phyloP scores from a whole-genome alignment of 2,797 vertebrate genomes.

The Hylomyscus alleni region DNA sequence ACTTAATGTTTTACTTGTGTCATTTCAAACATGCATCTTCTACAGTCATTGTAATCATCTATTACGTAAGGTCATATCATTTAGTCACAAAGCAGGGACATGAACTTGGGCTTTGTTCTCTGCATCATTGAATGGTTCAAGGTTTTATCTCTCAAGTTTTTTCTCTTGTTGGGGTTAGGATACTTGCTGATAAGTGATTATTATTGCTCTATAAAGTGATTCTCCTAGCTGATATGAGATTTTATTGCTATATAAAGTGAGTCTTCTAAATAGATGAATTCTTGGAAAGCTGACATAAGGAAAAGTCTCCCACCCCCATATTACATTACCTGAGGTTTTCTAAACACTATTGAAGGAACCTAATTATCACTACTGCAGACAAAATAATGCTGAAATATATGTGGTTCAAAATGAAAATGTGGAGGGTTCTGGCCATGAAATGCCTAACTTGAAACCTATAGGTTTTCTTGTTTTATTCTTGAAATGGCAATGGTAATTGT shows the following conservation, averaged over 20 bases:
- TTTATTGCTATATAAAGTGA: conserved; percentile 37
- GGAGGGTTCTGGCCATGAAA: not conserved
- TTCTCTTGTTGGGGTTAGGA: conserved; percentile 17
- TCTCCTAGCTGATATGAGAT: conserved; percentile 43
- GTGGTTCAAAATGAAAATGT: not conserved
- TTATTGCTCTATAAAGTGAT: conserved; percentile 27
- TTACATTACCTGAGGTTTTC: conserved; percentile 35
- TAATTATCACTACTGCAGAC: conserved; percentile 2
- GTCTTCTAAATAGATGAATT: conserved; percentile 40
- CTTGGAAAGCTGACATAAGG: conserved; percentile 43
- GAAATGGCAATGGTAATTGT: conserved; percentile 26
- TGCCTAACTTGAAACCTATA: not conserved
- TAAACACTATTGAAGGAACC: conserved; percentile 31
- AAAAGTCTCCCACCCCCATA: not conserved
- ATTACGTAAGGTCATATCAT: conserved; percentile 6
- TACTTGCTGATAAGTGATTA: conserved; percentile 52
- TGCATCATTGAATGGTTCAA: conserved; percentile 53
- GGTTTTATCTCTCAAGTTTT: conserved; percentile 60
- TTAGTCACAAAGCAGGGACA: conserved; percentile 29
- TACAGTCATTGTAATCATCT: not conserved
- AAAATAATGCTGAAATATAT: conserved; percentile 47
- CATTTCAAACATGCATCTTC: not conserved
- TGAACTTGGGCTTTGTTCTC: conserved; percentile 16
- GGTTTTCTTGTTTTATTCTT: conserved; percentile 56
- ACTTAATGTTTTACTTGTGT: not conserved